Conservation (phyloP, 1,140 invertebrate species). For the Bombus pascuorum region DNA sequence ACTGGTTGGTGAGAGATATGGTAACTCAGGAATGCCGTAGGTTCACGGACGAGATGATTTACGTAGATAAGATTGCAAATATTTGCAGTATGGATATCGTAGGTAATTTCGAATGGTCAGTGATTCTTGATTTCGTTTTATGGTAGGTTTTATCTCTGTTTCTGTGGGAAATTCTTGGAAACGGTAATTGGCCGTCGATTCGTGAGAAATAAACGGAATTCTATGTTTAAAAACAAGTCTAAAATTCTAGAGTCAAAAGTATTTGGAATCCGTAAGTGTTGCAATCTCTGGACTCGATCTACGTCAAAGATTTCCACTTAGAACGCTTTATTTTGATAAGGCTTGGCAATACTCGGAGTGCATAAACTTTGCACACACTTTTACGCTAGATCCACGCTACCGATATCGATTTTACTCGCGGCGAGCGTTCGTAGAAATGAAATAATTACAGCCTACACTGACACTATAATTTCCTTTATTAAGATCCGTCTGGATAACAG, state of each 20-base stretch:
- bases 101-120: background rate
- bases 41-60: background rate
- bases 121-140: background rate
- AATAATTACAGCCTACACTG: constrained; percentile 32
- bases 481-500: constrained; percentile 28
- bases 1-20: background rate
- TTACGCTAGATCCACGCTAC: background rate
- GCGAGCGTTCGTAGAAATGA: constrained; percentile 9
- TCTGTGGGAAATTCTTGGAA: background rate
- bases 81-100: background rate
- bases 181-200: no score
- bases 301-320: background rate
- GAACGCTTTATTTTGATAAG: background rate
- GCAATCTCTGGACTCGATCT: background rate
- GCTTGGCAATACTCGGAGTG: background rate
- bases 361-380: background rate
- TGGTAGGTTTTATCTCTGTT: background rate
- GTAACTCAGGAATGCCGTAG: background rate
- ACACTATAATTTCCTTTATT: constrained; percentile 48
- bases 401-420: background rate
- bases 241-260: background rate
- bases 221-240: background rate
- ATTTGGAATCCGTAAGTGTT: background rate
- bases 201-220: background rate
- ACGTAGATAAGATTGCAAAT: background rate